Percentiles rank a stretch among this genome's conserved stretches.
phyloP scores from a whole-genome alignment of 2,797 vertebrate species.

The Gallirallus australis region DNA sequence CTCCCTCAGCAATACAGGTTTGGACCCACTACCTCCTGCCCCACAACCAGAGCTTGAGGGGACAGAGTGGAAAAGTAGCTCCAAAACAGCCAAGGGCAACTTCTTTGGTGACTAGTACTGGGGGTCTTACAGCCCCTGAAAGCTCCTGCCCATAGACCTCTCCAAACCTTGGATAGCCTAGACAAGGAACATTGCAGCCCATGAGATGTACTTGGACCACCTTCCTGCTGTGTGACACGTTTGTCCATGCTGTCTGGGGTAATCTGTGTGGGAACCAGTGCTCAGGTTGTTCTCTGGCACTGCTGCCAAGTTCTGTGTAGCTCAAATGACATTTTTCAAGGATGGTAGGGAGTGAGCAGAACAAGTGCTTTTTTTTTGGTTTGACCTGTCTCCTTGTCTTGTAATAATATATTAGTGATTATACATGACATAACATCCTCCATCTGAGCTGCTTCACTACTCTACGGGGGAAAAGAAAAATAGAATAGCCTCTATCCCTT shows the following conservation, averaged over 20 bases:
- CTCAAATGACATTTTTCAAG: conserved; percentile 22
- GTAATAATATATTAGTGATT: conserved; percentile 29
- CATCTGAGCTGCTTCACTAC: conserved; percentile 17
- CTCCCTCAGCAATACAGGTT: neutral
- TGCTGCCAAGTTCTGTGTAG: neutral
- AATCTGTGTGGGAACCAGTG: neutral
- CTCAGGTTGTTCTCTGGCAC: neutral
- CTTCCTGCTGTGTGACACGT: neutral
- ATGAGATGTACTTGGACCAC: neutral
- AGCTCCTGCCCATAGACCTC: neutral
- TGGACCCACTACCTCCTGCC: neutral
- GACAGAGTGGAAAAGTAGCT: rapidly evolving
- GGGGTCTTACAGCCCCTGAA: neutral
- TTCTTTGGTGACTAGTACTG: neutral
- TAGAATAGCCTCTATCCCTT: neutral
- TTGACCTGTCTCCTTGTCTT: conserved; percentile 24
- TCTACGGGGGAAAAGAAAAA: neutral
- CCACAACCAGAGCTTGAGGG: neutral
- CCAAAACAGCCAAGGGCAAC: neutral
- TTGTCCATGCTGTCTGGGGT: neutral
- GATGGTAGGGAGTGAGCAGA: neutral
- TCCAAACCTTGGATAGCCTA: neutral
- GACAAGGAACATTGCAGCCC: neutral
- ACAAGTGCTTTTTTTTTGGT: neutral
- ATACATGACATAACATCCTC: conserved; percentile 29